phyloP scores from a whole-genome alignment of 2,797 vertebrate genomes.

The Emydoidea blandingii region DNA sequence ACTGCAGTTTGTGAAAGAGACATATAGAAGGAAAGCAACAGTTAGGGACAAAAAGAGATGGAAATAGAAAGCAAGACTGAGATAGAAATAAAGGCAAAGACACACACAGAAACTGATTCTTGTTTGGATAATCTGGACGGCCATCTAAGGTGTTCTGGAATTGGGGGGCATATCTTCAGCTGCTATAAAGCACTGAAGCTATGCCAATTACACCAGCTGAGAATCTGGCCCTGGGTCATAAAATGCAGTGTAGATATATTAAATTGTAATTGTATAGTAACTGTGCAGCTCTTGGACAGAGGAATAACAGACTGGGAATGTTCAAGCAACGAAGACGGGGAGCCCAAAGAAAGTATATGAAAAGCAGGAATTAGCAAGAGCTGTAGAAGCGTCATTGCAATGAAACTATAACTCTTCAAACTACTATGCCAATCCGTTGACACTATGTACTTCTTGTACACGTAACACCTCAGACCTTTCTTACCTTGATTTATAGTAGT shows the following conservation, averaged over 20 bases:
- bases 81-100: background rate
- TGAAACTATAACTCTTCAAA: conserved; percentile 68
- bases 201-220: background rate
- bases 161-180: background rate
- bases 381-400: conserved; percentile 39
- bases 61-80: background rate
- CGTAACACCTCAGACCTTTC: conserved; percentile 50
- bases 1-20: background rate
- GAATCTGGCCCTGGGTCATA: background rate
- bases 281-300: background rate
- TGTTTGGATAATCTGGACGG: background rate
- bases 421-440: conserved; percentile 65
- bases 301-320: background rate
- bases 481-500: conserved; percentile 49
- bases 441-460: conserved; percentile 41
- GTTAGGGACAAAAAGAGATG: background rate
- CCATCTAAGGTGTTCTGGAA: background rate
- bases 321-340: conserved; percentile 12
- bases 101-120: background rate
- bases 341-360: conserved; percentile 49
- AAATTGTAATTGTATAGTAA: background rate
- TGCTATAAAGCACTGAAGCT: background rate
- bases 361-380: conserved; percentile 58
- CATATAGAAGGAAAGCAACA: background rate
- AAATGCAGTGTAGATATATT: background rate